Evolutionary conservation across 2,113 vertebrate species (phyloP).

Genomic region (Aramus guarauna): DNA sequence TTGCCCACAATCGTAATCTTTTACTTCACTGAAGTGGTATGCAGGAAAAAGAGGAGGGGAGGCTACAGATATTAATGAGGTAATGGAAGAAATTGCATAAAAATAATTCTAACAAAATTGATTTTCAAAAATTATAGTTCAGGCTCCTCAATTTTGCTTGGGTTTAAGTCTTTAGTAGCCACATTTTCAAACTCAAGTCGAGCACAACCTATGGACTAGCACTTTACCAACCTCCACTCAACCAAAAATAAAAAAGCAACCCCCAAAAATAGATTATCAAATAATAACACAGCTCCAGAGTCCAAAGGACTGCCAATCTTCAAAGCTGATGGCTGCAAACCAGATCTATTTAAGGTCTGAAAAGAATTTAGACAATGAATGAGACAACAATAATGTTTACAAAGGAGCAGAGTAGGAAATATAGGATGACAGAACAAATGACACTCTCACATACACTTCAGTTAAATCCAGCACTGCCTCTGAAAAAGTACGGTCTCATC

Average conservation of each 20-base stretch:
- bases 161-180: background rate
- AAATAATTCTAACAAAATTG: background rate
- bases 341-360: background rate
- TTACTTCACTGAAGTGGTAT: constrained; percentile 1
- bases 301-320: background rate
- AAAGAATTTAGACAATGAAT: background rate
- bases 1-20: background rate
- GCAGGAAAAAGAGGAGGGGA: background rate
- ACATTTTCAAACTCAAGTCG: background rate
- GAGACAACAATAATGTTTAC: background rate
- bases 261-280: background rate
- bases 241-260: background rate
- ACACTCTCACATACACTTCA: background rate
- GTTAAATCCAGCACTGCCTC: background rate
- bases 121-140: background rate
- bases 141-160: background rate
- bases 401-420: background rate
- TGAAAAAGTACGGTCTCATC: background rate
- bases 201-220: background rate
- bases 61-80: background rate
- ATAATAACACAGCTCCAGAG: background rate
- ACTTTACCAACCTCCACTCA: background rate
- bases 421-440: background rate
- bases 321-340: background rate
- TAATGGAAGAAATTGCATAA: background rate